phyloP scores from a whole-genome alignment of 2,888 invertebrate genomes.

The Polydrusus pterygomalis region DNA sequence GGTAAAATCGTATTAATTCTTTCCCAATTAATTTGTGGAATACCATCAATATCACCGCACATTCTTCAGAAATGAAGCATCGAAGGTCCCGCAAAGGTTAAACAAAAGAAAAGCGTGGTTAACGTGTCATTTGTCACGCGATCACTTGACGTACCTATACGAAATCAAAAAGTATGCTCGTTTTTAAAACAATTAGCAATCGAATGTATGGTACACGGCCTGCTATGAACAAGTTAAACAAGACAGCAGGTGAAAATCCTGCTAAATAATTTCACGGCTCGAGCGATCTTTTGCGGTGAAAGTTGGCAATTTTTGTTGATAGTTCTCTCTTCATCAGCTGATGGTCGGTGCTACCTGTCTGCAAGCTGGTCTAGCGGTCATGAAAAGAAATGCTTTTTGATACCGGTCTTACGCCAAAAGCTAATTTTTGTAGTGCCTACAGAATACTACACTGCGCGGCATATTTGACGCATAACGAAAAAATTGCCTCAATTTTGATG shows the following conservation, averaged over 20 bases:
- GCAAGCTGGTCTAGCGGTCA: constrained; percentile 2
- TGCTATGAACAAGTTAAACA: constrained; percentile 13
- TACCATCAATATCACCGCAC: not conserved
- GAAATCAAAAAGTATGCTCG: not conserved
- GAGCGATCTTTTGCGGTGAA: constrained; percentile 14
- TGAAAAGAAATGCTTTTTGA: not conserved
- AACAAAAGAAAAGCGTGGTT: constrained; percentile 20
- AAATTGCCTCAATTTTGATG: too few relatives aligned
- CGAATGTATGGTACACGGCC: not conserved
- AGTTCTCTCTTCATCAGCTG: constrained; percentile 24
- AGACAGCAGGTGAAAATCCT: constrained; percentile 24
- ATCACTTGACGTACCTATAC: constrained; percentile 5
- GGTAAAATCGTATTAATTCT: not conserved
- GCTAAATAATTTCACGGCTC: constrained; percentile 19
- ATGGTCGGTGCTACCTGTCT: constrained; percentile 17
- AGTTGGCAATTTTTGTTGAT: constrained; percentile 25
- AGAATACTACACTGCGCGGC: too few relatives aligned
- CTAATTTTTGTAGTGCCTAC: not conserved
- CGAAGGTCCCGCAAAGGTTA: constrained; percentile 11
- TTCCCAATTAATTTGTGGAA: not conserved
- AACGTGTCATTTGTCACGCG: constrained; percentile 21
- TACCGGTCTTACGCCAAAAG: not conserved
- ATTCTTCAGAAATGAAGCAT: not conserved
- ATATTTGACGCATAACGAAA: too few relatives aligned
- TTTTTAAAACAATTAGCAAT: constrained; percentile 17